Percentiles rank a stretch among this genome's conserved stretches.
Conservation (phyloP, 2,888 invertebrate species). For the Andrena bicolor region DNA sequence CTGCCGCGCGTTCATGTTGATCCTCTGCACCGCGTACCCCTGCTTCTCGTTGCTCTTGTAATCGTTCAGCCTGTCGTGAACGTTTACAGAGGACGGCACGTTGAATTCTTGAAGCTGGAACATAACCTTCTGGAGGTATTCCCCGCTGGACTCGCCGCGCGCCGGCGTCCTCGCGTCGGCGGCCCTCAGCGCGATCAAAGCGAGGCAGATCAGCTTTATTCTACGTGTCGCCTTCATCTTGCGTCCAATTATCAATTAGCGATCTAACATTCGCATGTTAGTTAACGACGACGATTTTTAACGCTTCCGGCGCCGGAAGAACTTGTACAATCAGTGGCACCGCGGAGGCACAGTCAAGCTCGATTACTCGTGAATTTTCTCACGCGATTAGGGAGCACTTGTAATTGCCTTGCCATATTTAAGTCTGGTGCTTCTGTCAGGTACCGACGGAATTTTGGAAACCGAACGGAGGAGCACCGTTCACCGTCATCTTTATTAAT, state of each 20-base stretch:
- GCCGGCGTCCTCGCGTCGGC: slow-evolving; percentile 36
- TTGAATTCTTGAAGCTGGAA: slow-evolving; percentile 76
- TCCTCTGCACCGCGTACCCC: slow-evolving; percentile 32
- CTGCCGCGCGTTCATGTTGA: slow-evolving; percentile 25
- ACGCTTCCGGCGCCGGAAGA: too few species aligned
- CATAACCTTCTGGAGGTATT: slow-evolving; percentile 78
- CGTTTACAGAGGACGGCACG: slow-evolving; percentile 47
- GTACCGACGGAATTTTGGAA: not conserved
- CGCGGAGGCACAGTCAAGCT: not conserved
- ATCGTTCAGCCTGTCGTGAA: slow-evolving; percentile 21
- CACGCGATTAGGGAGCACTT: not conserved
- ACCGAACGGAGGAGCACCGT: not conserved
- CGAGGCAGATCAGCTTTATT: slow-evolving; percentile 52
- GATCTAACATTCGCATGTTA: not conserved
- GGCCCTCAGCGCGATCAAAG: slow-evolving; percentile 51
- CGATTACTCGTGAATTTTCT: not conserved
- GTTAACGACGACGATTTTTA: not conserved
- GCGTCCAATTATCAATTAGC: not conserved
- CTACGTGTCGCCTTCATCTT: slow-evolving; percentile 39
- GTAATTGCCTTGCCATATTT: slow-evolving; percentile 10
- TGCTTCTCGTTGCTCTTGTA: slow-evolving; percentile 26
- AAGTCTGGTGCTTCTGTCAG: not conserved
- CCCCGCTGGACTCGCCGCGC: slow-evolving; percentile 75
- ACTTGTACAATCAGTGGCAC: too few species aligned
- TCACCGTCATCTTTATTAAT: not conserved